Percentiles rank a stretch among this genome's conserved stretches.
Conservation (phyloP, 2,797 vertebrate genomes). For the Fistularia tabacaria region DNA sequence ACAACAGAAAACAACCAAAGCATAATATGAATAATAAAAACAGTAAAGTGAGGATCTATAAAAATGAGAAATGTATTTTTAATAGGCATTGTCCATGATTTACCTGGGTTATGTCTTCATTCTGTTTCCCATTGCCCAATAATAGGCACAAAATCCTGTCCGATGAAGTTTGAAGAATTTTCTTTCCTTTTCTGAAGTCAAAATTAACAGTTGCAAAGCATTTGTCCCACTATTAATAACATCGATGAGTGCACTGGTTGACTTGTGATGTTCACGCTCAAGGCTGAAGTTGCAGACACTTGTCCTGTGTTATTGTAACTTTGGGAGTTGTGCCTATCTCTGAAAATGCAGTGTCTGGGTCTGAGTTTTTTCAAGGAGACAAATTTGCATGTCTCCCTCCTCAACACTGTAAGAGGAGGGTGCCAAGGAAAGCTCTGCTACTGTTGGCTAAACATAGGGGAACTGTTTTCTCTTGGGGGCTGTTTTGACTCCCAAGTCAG, state of each 20-base stretch:
- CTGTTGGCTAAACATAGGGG: slow-evolving; percentile 40
- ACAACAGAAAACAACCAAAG: no score
- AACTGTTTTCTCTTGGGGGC: slow-evolving; percentile 27
- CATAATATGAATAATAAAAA: no score
- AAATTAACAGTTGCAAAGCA: slow-evolving; percentile 15
- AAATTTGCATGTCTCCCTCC: slow-evolving; percentile 71
- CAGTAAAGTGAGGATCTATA: no score
- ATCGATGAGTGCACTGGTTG: slow-evolving; percentile 24
- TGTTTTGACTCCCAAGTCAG: slow-evolving; percentile 18
- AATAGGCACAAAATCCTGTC: slow-evolving; percentile 51
- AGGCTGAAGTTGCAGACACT: slow-evolving; percentile 8
- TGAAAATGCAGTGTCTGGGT: slow-evolving; percentile 29
- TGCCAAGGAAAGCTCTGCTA: slow-evolving; percentile 41
- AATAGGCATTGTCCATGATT: neutral
- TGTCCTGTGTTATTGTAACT: slow-evolving; percentile 48
- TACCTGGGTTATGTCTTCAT: slow-evolving; percentile 71
- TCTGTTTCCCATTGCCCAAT: slow-evolving; percentile 46
- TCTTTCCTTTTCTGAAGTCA: slow-evolving; percentile 8
- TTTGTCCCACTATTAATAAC: slow-evolving; percentile 5
- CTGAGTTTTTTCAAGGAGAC: slow-evolving; percentile 33
- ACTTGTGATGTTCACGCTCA: slow-evolving; percentile 27
- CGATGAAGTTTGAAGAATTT: slow-evolving; percentile 24
- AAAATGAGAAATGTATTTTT: no score
- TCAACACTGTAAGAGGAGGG: slow-evolving; percentile 52
- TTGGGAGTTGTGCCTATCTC: slow-evolving; percentile 46